Conservation (phyloP, 2,888 invertebrate species). For the Aelia acuminata region DNA sequence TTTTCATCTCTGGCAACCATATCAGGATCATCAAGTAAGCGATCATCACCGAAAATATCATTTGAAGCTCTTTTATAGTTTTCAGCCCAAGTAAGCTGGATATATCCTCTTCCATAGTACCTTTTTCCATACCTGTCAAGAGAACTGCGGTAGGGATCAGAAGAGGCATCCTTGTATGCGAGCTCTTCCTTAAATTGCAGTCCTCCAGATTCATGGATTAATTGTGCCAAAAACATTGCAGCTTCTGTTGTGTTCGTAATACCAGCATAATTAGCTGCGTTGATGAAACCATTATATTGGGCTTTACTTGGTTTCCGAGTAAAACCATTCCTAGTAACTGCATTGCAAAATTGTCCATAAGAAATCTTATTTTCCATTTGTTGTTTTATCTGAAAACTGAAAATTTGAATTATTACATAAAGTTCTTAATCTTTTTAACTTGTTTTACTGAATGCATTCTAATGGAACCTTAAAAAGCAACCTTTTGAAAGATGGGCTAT, state of each 20-base stretch:
- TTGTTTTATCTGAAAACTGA: not conserved
- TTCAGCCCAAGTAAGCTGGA: constrained; percentile 44
- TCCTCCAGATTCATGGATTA: constrained; percentile 41
- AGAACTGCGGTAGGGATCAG: not conserved
- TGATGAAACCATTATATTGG: not conserved
- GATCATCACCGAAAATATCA: not conserved
- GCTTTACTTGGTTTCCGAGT: not conserved
- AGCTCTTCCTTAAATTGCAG: constrained; percentile 11
- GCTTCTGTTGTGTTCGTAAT: not conserved
- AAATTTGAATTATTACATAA: no score
- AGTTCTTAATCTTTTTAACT: no score
- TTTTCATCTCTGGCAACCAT: not conserved
- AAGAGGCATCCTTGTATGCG: constrained; percentile 23
- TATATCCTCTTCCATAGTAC: constrained; percentile 44
- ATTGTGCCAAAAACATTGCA: constrained; percentile 45
- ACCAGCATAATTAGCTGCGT: constrained; percentile 27
- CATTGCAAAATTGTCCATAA: not conserved
- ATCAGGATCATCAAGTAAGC: not conserved
- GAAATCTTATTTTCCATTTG: not conserved
- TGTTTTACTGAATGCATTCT: no score
- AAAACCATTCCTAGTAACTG: not conserved
- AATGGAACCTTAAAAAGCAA: no score
- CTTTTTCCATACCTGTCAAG: constrained; percentile 4
- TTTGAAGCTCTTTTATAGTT: not conserved
- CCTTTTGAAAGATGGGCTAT: no score